Conservation (phyloP, 2,797 vertebrate genomes). For the Fundulus diaphanus region DNA sequence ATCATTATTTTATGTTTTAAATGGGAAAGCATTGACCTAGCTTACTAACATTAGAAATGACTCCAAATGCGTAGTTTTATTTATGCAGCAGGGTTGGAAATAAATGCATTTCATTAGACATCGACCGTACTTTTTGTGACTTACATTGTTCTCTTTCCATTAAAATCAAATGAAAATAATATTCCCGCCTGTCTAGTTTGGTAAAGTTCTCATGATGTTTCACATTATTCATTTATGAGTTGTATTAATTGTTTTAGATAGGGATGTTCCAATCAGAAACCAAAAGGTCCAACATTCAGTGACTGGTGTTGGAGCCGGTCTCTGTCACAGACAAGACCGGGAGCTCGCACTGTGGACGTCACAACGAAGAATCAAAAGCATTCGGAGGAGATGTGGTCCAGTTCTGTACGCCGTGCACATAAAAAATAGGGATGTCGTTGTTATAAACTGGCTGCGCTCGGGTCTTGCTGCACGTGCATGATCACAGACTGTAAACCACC, state of each 20-base stretch:
- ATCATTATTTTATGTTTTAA: neutral
- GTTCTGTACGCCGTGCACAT: neutral
- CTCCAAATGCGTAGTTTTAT: constrained; percentile 2
- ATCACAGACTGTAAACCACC: neutral
- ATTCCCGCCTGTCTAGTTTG: neutral
- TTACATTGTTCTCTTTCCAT: constrained; percentile 1
- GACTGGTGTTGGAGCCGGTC: neutral
- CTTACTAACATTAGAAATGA: constrained; percentile 10
- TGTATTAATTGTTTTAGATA: neutral
- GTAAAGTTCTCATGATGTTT: neutral
- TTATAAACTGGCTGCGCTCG: neutral
- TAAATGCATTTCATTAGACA: neutral
- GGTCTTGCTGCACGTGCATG: neutral
- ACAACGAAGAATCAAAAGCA: no score
- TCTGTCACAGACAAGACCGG: no score
- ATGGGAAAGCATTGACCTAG: neutral
- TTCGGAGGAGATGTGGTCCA: neutral
- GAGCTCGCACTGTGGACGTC: no score
- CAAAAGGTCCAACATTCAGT: neutral
- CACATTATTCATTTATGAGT: neutral
- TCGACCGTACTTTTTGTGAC: constrained; percentile 1
- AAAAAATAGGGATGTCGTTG: no score
- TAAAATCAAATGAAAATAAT: constrained; percentile 7
- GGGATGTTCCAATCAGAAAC: no score
- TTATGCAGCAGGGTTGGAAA: neutral